Evolutionary conservation across 2,113 vertebrate genomes (phyloP).

Genomic region (Brachionichthys hirsutus): DNA sequence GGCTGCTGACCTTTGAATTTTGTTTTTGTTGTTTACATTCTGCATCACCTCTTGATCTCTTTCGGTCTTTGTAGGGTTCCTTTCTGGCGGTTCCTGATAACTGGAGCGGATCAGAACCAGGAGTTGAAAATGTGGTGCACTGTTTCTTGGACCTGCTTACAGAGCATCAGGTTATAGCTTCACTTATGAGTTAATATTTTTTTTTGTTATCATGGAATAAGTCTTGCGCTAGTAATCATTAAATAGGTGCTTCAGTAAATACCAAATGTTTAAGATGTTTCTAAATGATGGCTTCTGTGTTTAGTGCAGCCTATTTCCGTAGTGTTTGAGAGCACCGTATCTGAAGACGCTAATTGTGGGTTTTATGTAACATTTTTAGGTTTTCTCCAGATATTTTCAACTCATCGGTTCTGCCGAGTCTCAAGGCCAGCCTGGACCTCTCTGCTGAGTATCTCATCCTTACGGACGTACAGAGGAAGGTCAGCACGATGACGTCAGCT

Average conservation of each 20-base stretch:
- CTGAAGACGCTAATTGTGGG: background rate
- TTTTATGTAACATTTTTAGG: constrained; percentile 60
- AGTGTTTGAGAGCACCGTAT: no score
- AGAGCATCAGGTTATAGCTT: constrained; percentile 85
- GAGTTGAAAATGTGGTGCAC: constrained; percentile 99
- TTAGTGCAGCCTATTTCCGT: no score
- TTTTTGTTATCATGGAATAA: background rate
- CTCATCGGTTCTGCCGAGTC: constrained; percentile 84
- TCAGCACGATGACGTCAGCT: constrained; percentile 56
- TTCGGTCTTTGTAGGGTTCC: constrained; percentile 81
- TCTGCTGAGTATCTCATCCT: constrained; percentile 94
- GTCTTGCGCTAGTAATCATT: no score
- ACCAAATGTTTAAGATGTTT: no score
- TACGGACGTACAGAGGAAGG: constrained; percentile 95
- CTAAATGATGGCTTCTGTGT: no score
- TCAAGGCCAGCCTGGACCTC: constrained; percentile 95
- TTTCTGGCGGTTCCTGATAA: constrained; percentile 97
- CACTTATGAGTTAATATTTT: background rate
- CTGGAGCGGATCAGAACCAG: constrained; percentile 94
- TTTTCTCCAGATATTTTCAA: constrained; percentile 94
- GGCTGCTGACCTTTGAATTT: no score
- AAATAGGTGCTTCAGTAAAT: no score
- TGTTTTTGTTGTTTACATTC: no score
- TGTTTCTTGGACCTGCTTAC: constrained; percentile 96
- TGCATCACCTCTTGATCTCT: background rate